A percentile compares a stretch with the other conserved stretches of the same genome.
Conservation (phyloP, 2,797 vertebrate genomes). For the Etheostoma perlongum region DNA sequence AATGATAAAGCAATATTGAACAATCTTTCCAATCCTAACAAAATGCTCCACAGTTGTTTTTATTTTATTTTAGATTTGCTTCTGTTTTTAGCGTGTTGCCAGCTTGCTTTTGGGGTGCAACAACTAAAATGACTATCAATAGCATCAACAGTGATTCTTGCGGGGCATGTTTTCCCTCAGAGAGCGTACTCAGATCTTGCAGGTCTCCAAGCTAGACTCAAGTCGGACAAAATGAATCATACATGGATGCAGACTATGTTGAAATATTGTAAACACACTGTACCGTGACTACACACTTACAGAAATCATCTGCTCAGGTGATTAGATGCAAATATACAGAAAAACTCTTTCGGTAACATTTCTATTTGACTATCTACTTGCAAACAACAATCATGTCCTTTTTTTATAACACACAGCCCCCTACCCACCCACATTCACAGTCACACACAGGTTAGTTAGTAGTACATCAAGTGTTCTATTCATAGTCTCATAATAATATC, state of each 20-base stretch:
- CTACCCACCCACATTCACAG: conserved; percentile 28
- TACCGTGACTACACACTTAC: conserved; percentile 62
- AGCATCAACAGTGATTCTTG: conserved; percentile 3
- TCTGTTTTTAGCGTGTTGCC: background rate
- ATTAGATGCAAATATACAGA: conserved; percentile 59
- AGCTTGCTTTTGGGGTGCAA: background rate
- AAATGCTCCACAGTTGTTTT: background rate
- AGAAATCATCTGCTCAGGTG: conserved; percentile 42
- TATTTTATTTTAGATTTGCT: background rate
- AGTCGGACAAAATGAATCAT: conserved; percentile 42
- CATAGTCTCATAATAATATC: conserved; percentile 12
- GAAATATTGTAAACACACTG: conserved; percentile 61
- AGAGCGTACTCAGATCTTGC: conserved; percentile 23
- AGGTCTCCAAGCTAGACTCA: conserved; percentile 47
- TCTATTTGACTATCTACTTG: conserved; percentile 44
- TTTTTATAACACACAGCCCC: conserved; percentile 27
- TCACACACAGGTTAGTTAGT: conserved; percentile 43
- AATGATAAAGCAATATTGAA: conserved; percentile 4
- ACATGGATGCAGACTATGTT: conserved; percentile 64
- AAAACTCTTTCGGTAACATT: conserved; percentile 16
- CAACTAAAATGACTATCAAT: conserved; percentile 2
- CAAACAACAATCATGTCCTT: conserved; percentile 28
- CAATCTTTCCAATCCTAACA: background rate
- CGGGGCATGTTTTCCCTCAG: background rate
- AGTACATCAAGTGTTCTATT: conserved; percentile 26